Conservation (phyloP, 2,797 vertebrate species). For the Enteromius unitaeniatus region DNA sequence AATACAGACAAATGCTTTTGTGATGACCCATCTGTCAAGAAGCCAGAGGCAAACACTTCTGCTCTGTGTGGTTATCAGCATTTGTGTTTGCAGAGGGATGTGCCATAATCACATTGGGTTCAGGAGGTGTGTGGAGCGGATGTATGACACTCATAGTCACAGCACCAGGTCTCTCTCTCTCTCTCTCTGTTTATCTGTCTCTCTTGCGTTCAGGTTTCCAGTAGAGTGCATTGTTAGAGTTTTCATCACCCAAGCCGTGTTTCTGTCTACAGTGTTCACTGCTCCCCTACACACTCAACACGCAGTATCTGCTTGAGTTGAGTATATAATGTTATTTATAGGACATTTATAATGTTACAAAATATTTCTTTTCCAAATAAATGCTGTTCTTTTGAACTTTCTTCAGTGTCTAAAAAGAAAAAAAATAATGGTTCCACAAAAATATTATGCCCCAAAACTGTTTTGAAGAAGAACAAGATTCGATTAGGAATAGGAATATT, state of each 20-base stretch:
- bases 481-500: neutral
- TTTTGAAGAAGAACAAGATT: neutral
- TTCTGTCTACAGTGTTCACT: neutral
- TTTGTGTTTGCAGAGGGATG: slow-evolving; percentile 43
- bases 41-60: slow-evolving; percentile 48
- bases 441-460: too few relatives aligned
- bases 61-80: slow-evolving; percentile 45
- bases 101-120: slow-evolving; percentile 33
- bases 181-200: neutral
- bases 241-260: neutral
- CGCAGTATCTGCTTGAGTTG: neutral
- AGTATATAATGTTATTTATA: neutral
- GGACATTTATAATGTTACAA: neutral
- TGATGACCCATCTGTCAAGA: slow-evolving; percentile 52
- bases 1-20: slow-evolving; percentile 53
- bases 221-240: neutral
- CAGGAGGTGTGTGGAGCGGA: slow-evolving; percentile 23
- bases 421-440: neutral
- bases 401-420: neutral
- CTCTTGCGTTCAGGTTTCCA: neutral
- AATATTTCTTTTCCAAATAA: neutral
- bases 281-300: neutral
- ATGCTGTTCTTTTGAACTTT: neutral
- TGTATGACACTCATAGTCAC: slow-evolving; percentile 3
- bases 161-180: slow-evolving; percentile 3